Conservation (phyloP, 2,797 vertebrate species). For the Harpagifer antarcticus region DNA sequence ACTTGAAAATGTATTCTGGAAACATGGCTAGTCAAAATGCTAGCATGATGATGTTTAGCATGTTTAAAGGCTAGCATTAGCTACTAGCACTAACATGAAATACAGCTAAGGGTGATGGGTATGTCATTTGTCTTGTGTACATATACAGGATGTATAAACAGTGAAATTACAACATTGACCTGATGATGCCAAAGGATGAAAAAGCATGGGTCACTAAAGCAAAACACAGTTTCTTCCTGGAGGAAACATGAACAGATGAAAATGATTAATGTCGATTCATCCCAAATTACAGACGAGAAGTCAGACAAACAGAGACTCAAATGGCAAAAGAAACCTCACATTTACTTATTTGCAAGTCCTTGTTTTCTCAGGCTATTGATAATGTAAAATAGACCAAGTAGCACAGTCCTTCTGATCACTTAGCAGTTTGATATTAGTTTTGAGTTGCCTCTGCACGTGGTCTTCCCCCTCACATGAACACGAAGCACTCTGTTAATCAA, state of each 20-base stretch:
- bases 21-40: background rate
- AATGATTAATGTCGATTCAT: no score
- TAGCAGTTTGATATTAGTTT: constrained; percentile 17
- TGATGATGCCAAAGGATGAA: no score
- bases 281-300: background rate
- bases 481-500: constrained; percentile 42
- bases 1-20: no score
- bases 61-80: background rate
- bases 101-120: background rate
- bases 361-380: background rate
- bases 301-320: background rate
- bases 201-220: no score
- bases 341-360: background rate
- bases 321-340: background rate
- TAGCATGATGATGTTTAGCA: background rate
- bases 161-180: background rate
- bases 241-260: no score
- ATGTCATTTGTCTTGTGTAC: background rate
- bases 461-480: constrained; percentile 29
- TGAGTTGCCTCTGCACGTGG: constrained; percentile 6
- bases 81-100: background rate
- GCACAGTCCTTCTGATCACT: background rate
- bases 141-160: no score
- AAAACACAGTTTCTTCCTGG: no score
- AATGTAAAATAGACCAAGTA: background rate